Conservation (phyloP, 2,113 vertebrate genomes). For the Oceanites oceanicus region DNA sequence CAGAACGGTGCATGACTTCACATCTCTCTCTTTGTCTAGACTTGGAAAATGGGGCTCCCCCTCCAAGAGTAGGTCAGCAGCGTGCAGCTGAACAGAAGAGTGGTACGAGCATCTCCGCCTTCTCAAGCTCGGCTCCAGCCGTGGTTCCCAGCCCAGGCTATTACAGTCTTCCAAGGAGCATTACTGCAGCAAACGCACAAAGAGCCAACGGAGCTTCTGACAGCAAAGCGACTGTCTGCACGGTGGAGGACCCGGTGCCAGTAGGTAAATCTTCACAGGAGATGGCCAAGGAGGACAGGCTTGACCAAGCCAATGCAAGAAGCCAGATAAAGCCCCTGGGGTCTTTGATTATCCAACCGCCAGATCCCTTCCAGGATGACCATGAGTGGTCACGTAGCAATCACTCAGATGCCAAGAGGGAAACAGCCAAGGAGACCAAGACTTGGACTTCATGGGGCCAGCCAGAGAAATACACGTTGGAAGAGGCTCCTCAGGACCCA, state of each 20-base stretch:
- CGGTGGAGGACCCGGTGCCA: neutral
- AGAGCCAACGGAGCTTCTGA: neutral
- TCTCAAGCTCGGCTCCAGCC: conserved; percentile 68
- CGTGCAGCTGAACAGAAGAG: neutral
- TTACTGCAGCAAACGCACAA: neutral
- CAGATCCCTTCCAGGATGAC: conserved; percentile 63
- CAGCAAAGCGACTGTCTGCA: fast-evolving
- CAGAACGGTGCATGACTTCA: fast-evolving
- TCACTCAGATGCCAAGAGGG: neutral
- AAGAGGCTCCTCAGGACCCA: conserved; percentile 22
- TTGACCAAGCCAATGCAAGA: fast-evolving
- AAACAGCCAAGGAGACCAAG: neutral
- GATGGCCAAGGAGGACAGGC: neutral
- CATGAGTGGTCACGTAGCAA: neutral
- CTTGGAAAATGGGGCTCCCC: neutral
- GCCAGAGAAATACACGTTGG: neutral
- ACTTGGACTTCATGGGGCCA: neutral
- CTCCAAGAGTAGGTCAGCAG: neutral
- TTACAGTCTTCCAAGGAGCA: conserved; percentile 53
- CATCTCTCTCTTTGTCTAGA: conserved; percentile 50
- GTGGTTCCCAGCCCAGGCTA: conserved; percentile 40
- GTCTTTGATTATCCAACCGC: conserved; percentile 32
- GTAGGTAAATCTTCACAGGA: neutral
- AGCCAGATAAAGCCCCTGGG: neutral
- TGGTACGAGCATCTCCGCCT: neutral